Evolutionary conservation across 64 coral and sea anemone genomes (phyloP), one percentile per base, ranked within the genome.

Genomic region (Catalaphyllia jardinei): DNA sequence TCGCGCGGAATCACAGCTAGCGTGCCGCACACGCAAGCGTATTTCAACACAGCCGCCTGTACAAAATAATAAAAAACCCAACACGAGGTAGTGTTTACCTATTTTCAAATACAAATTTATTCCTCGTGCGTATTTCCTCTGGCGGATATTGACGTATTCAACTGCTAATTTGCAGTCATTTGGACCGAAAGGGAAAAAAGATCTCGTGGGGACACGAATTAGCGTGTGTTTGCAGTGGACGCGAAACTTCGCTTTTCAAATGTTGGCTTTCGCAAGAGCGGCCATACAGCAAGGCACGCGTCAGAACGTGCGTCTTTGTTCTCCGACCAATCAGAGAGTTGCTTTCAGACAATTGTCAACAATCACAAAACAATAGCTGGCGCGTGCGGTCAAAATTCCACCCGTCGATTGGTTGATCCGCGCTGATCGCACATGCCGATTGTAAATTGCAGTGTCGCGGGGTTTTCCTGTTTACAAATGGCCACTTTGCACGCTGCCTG

Each of bases 371-470:
- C 92, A 97, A 97, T 90, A 19, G 77, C 72, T 79, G 91, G 95
- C 95, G 95, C 95, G 95, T 97, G 95, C 95, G 83, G 88, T 83
- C 71, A 91, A 86, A 87, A 91, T 80, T 65, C 76, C 79, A 73
- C 29, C 25, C 88, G 62, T 67, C 90, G 91, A 97, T 97, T 97
- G 95, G 95, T 14, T 57, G 65, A 51, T 82, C 60, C 27, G 64
- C 87, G 81, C 87, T 90, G 60, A 87, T 79, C 75, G 63, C 95
- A 97, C 95, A 97, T 97, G 95, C 82, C 61, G 76, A 80, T 92
- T 79, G 52, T 55, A 88, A 96, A 91, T 89, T 82, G 50, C 72
- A 59, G 71, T 86, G 80, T 76, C 79, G 54, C 60, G 67, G 86
- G 82, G 67, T 86, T 82, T 87, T 83, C 76, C 75, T 91, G 83